Evolutionary conservation across 2,888 invertebrate species (phyloP).

Genomic region (Notodonta ziczac): DNA sequence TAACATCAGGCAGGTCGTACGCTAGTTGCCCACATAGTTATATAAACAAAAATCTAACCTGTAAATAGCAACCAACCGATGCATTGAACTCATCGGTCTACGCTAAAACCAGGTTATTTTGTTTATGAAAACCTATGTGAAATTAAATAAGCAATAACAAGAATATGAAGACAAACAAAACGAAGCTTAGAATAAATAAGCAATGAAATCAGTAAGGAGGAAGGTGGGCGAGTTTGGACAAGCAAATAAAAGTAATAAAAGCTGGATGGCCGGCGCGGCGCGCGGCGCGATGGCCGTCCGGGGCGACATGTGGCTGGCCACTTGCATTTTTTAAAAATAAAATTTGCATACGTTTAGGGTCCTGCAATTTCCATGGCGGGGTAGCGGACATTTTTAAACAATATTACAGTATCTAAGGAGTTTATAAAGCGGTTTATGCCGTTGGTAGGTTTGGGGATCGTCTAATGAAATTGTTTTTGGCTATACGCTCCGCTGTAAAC

Average conservation of each 20-base stretch:
- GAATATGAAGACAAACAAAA: conserved; percentile 24
- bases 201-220: conserved; percentile 51
- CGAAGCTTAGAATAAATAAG: conserved; percentile 54
- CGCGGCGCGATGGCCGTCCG: conserved; percentile 39
- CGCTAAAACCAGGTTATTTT: background rate
- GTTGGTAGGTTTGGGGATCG: conserved; percentile 42
- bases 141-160: conserved; percentile 5
- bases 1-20: no score
- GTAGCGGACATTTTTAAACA: conserved; percentile 47
- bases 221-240: conserved; percentile 54
- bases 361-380: conserved; percentile 36
- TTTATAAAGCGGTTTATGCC: conserved; percentile 45
- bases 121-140: background rate
- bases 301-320: conserved; percentile 74
- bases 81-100: no score
- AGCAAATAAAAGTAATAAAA: conserved; percentile 63
- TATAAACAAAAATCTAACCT: no score
- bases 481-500: conserved; percentile 38
- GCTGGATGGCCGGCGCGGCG: conserved; percentile 39
- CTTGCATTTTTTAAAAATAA: conserved; percentile 80
- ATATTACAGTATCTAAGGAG: conserved; percentile 44
- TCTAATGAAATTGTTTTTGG: conserved; percentile 65
- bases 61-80: no score
- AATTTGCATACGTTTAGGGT: conserved; percentile 78
- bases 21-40: no score